phyloP scores from a whole-genome alignment of 92 coral and sea anemone genomes.

The Epizoanthus stellaris region DNA sequence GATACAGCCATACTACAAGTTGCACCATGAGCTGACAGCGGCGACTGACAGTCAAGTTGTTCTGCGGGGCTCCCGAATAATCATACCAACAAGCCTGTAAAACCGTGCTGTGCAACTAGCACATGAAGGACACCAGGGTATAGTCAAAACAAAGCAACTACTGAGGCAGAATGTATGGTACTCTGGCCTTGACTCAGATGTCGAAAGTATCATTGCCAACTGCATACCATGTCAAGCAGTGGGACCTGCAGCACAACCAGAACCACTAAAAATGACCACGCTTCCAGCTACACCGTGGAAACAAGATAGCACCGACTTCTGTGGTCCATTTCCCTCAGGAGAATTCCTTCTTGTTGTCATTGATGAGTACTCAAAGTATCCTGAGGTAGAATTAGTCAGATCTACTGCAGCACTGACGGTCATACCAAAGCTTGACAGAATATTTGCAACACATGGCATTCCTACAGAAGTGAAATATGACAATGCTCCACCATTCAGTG shows the following conservation, averaged over 20 bases:
- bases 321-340: slow-evolving; percentile 56
- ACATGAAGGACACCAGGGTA: not conserved
- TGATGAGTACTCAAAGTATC: slow-evolving; percentile 48
- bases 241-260: not conserved
- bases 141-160: not conserved
- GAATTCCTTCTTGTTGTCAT: slow-evolving; percentile 24
- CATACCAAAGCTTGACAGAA: slow-evolving; percentile 38
- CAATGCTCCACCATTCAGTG: slow-evolving; percentile 50
- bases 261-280: not conserved
- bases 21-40: too few relatives aligned
- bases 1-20: too few relatives aligned
- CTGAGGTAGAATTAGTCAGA: slow-evolving; percentile 39
- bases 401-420: slow-evolving; percentile 23
- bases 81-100: not conserved
- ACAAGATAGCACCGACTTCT: slow-evolving; percentile 42
- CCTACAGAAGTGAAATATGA: slow-evolving; percentile 50
- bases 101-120: not conserved
- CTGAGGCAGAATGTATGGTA: not conserved
- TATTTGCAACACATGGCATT: slow-evolving; percentile 31
- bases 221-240: slow-evolving; percentile 5
- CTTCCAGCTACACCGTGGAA: not conserved
- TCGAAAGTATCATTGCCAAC: not conserved
- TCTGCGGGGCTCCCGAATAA: not conserved
- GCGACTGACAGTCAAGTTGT: too few relatives aligned
- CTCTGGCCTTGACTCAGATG: not conserved